Evolutionary conservation across 1,140 invertebrate species (phyloP).

Genomic region (Leptopilina boulardi): DNA sequence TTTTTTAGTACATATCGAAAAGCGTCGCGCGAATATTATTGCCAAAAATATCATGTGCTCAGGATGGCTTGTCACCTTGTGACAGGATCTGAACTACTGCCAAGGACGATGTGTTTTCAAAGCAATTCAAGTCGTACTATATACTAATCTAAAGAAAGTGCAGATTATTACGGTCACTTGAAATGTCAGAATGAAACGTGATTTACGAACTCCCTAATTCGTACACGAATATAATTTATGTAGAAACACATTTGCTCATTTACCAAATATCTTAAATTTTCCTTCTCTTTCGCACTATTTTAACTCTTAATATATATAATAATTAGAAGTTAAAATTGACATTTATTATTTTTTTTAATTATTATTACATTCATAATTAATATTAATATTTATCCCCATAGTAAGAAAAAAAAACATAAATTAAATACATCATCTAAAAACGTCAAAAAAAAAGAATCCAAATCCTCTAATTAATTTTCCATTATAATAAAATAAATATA

Average conservation of each 20-base stretch:
- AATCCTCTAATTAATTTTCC: background rate
- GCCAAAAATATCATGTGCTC: constrained; percentile 30
- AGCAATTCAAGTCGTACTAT: background rate
- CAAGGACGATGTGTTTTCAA: constrained; percentile 25
- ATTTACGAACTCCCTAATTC: constrained; percentile 25
- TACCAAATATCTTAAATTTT: background rate
- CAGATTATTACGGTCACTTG: constrained; percentile 31
- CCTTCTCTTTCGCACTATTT: background rate
- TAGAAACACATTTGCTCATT: constrained; percentile 18
- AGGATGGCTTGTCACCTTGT: constrained; percentile 1
- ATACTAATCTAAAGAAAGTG: constrained; percentile 28
- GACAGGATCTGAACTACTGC: constrained; percentile 17
- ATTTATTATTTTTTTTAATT: too few relatives aligned
- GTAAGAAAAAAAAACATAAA: background rate
- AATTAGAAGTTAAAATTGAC: background rate
- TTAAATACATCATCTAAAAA: too few relatives aligned
- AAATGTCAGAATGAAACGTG: background rate
- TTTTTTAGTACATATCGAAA: background rate
- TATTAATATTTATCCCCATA: background rate
- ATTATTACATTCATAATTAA: too few relatives aligned
- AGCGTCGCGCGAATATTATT: background rate
- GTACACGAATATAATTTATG: constrained; percentile 28
- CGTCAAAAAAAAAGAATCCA: too few relatives aligned
- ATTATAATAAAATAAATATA: background rate
- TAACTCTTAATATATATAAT: too few relatives aligned